These are phyloP conservation scores for Iguana delicatissima DNA, from an alignment of 2,797 vertebrate species.

Conservation along the genomic window DNA sequence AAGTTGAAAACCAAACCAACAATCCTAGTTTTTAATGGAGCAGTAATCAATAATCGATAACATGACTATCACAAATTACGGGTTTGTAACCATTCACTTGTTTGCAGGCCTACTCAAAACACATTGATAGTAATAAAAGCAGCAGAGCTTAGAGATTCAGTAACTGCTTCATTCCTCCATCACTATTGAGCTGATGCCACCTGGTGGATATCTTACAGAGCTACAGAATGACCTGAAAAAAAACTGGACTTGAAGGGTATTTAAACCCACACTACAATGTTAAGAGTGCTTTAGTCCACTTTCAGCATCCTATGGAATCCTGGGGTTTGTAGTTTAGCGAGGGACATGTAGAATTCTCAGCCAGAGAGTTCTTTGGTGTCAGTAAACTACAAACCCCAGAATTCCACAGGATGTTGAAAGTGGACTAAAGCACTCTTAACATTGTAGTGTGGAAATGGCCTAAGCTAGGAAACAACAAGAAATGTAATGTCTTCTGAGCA, in stretches of 20 bases:
- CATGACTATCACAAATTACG: not conserved
- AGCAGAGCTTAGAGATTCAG: not conserved
- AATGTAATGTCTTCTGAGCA: not conserved
- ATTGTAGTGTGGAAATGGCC: no score
- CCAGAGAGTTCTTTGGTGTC: no score
- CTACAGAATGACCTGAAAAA: not conserved
- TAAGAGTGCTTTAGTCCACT: no score
- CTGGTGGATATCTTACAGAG: constrained; percentile 53
- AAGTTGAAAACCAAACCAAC: not conserved
- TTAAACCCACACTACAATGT: no score
- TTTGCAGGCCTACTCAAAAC: not conserved
- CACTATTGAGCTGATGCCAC: constrained; percentile 65
- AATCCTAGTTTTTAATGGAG: not conserved
- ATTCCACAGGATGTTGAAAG: no score
- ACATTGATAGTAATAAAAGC: not conserved
- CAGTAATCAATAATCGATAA: constrained; percentile 4
- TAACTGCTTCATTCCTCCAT: not conserved
- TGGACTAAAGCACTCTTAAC: no score
- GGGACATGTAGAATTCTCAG: no score
- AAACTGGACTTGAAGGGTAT: rapidly evolving
- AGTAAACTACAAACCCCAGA: no score
- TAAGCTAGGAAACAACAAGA: not conserved
- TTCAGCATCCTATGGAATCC: no score
- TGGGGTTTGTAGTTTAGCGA: no score
- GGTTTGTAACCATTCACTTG: not conserved